A percentile compares a stretch with the other conserved stretches of the same genome.
Conservation (phyloP, 2,113 vertebrate species). For the Tamias sibiricus region DNA sequence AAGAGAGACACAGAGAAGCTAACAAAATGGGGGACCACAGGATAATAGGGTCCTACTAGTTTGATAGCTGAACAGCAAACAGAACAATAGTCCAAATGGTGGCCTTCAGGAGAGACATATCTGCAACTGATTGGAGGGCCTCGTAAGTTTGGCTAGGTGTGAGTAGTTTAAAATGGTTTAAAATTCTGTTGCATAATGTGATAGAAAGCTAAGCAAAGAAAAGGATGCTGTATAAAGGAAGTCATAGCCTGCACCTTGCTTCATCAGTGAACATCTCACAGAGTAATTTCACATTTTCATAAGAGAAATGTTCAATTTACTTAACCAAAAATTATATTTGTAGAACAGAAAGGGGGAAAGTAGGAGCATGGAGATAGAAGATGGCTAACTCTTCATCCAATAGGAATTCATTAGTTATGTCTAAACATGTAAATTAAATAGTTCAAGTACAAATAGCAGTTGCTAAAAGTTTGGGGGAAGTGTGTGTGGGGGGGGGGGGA, state of each 20-base stretch:
- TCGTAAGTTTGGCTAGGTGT: neutral
- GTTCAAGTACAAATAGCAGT: neutral
- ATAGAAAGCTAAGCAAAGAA: neutral
- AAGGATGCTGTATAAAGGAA: neutral
- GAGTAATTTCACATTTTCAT: neutral
- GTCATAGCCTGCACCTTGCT: neutral
- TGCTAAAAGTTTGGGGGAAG: neutral
- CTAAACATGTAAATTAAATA: neutral
- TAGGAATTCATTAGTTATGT: neutral
- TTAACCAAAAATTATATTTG: constrained; percentile 31
- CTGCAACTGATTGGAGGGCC: neutral
- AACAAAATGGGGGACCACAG: accelerated
- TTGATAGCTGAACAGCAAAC: neutral
- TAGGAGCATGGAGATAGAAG: neutral
- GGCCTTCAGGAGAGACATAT: neutral
- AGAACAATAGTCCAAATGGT: neutral
- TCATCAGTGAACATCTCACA: neutral
- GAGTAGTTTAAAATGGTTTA: neutral
- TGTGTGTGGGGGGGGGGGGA: too few relatives aligned
- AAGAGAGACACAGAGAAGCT: neutral
- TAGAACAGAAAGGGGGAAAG: neutral
- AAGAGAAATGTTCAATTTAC: constrained; percentile 11
- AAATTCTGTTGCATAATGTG: neutral
- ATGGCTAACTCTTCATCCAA: neutral
- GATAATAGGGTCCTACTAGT: too few relatives aligned